Evolutionary conservation across 2,113 vertebrate genomes (phyloP), one percentile per base, ranked within the genome.

Genomic region (Macquaria ambigua): DNA sequence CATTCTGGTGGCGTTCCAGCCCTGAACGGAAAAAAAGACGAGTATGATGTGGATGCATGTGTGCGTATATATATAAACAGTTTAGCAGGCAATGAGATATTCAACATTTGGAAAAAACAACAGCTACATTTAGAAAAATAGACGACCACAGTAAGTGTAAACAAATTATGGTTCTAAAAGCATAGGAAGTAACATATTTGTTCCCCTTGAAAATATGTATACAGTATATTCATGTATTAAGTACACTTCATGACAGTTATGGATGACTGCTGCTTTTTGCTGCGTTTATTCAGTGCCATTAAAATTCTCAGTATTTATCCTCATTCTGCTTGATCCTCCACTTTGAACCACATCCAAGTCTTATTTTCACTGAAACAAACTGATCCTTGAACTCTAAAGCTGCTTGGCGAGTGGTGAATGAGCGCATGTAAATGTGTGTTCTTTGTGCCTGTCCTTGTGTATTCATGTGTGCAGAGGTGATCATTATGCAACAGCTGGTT

Each of bases 1-100:
- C 97, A 99, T 99, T 78, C 0, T 96, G 58, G 0, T 89, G 21
- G 98, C 88, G 6, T 97, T 95, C 98, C 98, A 99, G 12, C 94
- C 94, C 98, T 99, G 87, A 20, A 52, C 3, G 83, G 11, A 5
- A 64, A 34, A 34, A 34, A 88, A 75, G 2, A 71, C 39, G 28
- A 69, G 28, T 16, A 52, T 39, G 16, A 74, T 75, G 31, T 79
- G 20, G 31, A 23, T 59, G 21, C 1, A 23, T 72, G 15, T 37
- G 12, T 67, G 21, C 4, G 5, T 31, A 9, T 41, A 52, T 41
- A 52, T 28, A 58, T 39, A 55, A 63, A 56, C 21, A 71, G 34
- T 20, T 76, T 6, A 41, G 8, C 23, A 37, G 63, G 53, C 23
- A 31, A 52, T 62, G 25, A 48, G 12, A 53, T 55, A 71, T 58